Conservation (phyloP, 2,113 vertebrate genomes). For the Picathartes gymnocephalus region DNA sequence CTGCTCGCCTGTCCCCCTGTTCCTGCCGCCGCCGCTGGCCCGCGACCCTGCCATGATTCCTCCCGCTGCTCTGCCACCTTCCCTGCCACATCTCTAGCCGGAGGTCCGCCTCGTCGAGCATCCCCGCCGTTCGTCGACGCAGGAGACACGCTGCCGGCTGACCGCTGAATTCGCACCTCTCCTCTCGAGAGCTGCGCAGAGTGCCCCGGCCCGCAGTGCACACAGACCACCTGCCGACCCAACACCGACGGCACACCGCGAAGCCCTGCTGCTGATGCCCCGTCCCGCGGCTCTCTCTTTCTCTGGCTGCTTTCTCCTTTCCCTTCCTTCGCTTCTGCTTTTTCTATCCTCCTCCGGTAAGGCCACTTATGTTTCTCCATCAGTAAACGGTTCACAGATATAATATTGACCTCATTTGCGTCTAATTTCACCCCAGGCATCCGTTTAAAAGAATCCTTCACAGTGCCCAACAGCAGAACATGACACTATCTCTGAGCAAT, state of each 20-base stretch:
- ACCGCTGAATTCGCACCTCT: background rate
- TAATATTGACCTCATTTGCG: background rate
- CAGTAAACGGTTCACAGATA: background rate
- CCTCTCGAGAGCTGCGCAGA: background rate
- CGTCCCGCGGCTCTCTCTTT: background rate
- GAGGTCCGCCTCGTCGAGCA: accelerated
- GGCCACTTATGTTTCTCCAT: background rate
- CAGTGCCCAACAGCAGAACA: background rate
- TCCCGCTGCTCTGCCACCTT: background rate
- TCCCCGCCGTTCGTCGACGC: accelerated
- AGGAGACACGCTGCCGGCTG: background rate
- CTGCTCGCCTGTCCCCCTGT: too few species aligned
- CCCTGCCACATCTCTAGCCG: background rate
- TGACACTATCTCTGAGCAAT: background rate
- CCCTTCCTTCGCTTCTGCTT: background rate
- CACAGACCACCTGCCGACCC: background rate
- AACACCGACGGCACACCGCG: background rate
- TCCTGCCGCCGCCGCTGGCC: too few species aligned
- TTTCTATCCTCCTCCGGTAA: background rate
- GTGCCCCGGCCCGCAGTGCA: too few species aligned
- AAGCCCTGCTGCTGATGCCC: too few species aligned
- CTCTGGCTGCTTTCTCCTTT: background rate
- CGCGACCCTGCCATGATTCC: background rate
- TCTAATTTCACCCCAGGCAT: background rate
- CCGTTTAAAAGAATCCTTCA: background rate